A percentile compares a stretch with the other conserved stretches of the same genome.
These are phyloP conservation scores for Aurelia aurita complex sp. Pacific DNA, from an alignment of 30 jellyfish, hydroid and myxozoan genomes.

Conservation along the genomic window DNA sequence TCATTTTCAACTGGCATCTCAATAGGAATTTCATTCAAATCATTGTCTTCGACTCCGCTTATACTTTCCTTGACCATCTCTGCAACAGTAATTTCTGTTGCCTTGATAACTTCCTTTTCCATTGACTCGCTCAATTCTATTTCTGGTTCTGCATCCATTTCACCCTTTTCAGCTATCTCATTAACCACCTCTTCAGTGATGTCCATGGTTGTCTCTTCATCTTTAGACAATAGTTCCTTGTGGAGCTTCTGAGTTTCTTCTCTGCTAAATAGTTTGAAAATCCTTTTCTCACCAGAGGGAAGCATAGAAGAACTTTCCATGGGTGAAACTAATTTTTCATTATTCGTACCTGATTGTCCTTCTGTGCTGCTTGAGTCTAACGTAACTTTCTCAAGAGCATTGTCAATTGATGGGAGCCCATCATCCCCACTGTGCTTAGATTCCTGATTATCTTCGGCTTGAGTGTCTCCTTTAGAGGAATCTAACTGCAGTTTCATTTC, in stretches of 20 bases:
- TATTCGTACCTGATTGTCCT: not conserved
- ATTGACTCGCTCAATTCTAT: no score
- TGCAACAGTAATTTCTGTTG: no score
- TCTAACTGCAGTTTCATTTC: not conserved
- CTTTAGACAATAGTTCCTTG: slow-evolving; percentile 22
- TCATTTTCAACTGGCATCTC: no score
- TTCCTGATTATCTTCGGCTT: not conserved
- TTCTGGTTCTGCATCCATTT: no score
- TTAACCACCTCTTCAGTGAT: not conserved
- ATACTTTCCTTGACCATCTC: no score
- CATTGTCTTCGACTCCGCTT: no score
- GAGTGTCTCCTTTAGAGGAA: not conserved
- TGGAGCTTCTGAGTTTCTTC: slow-evolving; percentile 46
- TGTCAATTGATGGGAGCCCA: not conserved
- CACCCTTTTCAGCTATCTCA: slow-evolving; percentile 6
- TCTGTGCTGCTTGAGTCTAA: slow-evolving; percentile 2
- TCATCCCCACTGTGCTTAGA: not conserved
- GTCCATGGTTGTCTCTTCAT: not conserved
- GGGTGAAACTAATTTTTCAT: not conserved
- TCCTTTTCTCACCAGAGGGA: slow-evolving; percentile 27
- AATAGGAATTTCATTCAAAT: no score
- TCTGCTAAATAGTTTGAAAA: slow-evolving; percentile 35
- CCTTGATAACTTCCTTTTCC: no score
- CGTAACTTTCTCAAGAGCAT: not conserved
- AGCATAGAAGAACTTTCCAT: not conserved